These are phyloP conservation scores for Triplophysa siluroides DNA, from an alignment of 2,113 vertebrate species.

Conservation along the genomic window DNA sequence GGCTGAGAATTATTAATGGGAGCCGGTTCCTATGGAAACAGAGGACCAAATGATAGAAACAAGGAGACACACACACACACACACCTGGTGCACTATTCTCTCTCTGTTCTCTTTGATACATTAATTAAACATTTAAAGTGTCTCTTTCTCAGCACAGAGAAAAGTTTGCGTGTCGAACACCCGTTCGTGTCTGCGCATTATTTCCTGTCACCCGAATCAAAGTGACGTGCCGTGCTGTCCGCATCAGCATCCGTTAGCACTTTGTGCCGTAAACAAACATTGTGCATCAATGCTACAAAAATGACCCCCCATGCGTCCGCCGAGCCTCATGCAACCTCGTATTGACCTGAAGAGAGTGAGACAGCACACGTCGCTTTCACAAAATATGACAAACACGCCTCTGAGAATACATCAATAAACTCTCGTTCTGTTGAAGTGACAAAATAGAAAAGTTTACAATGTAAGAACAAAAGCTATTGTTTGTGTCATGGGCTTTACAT, in stretches of 20 bases:
- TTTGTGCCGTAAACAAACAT: not conserved
- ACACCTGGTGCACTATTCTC: not conserved
- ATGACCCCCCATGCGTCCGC: too few species aligned
- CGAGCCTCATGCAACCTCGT: not conserved
- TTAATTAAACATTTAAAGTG: constrained; percentile 50
- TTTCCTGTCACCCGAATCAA: not conserved
- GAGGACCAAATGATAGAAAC: constrained; percentile 30
- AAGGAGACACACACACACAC: constrained; percentile 18
- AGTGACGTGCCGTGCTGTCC: not conserved
- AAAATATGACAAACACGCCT: not conserved
- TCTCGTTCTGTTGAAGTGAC: too few species aligned
- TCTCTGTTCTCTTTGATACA: constrained; percentile 17
- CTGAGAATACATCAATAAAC: too few species aligned
- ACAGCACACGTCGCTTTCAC: not conserved
- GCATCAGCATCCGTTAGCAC: not conserved
- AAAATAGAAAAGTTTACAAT: too few species aligned
- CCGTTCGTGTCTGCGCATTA: not conserved
- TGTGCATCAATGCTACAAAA: constrained; percentile 6
- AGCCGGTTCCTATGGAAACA: constrained; percentile 51
- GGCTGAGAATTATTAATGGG: constrained; percentile 45
- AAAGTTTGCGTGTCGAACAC: not conserved
- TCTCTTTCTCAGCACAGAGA: constrained; percentile 1
- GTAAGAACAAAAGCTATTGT: too few species aligned
- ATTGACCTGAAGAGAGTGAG: not conserved
- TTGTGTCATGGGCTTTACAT: too few species aligned